Conservation (phyloP, 2,888 invertebrate species). For the Agriotes lineatus region DNA sequence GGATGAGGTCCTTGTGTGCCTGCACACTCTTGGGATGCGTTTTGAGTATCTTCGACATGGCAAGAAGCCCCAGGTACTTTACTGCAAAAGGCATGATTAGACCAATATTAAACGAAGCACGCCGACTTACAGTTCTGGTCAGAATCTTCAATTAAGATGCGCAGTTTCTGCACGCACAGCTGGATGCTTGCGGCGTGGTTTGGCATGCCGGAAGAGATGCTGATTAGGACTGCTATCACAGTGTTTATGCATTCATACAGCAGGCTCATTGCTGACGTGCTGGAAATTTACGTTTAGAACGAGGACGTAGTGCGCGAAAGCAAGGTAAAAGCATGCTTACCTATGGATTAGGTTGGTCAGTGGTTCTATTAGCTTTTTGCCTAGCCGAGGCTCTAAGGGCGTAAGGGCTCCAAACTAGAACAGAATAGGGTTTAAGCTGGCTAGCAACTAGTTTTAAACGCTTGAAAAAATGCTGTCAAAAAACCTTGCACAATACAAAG, state of each 20-base stretch:
- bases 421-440: too few relatives aligned
- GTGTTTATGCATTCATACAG: constrained; percentile 99
- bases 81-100: too few relatives aligned
- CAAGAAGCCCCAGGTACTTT: constrained; percentile 96
- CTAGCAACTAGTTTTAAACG: too few relatives aligned
- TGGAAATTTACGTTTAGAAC: constrained; percentile 69
- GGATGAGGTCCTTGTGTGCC: constrained; percentile 97
- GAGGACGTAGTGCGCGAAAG: too few relatives aligned
- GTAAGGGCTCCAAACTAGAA: constrained; percentile 99
- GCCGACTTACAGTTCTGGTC: constrained; percentile 97
- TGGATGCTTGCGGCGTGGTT: constrained; percentile 99
- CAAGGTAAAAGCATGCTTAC: constrained; percentile 73
- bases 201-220: constrained; percentile 99
- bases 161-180: constrained; percentile 97
- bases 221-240: constrained; percentile 98
- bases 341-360: constrained; percentile 99
- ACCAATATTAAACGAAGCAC: too few relatives aligned
- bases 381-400: constrained; percentile 99
- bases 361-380: constrained; percentile 99
- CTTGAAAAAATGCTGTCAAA: too few relatives aligned
- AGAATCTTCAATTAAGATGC: constrained; percentile 98
- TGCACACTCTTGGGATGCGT: constrained; percentile 99
- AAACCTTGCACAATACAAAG: too few relatives aligned
- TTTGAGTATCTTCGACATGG: constrained; percentile 98
- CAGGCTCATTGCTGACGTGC: constrained; percentile 99